Conservation (phyloP, 2,797 vertebrate species). For the Dipus sagitta region DNA sequence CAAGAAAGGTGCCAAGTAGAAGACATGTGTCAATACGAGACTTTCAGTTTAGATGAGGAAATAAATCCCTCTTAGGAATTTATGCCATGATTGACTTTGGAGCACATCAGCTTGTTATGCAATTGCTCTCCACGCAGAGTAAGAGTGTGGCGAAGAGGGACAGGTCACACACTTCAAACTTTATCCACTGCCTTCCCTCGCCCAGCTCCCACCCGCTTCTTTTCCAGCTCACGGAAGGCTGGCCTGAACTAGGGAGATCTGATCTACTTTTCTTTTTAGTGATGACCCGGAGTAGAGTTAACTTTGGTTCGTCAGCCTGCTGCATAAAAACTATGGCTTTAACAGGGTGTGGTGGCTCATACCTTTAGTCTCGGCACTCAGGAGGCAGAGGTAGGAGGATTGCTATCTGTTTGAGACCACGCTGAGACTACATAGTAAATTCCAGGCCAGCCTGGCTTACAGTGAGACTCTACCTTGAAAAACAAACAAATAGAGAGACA, state of each 20-base stretch:
- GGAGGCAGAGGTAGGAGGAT: no score
- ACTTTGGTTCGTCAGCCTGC: background rate
- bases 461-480: no score
- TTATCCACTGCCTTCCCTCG: background rate
- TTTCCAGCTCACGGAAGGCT: no score
- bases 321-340: background rate
- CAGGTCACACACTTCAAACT: background rate
- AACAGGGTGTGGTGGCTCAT: no score
- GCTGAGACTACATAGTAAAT: no score
- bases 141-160: background rate
- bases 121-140: conserved; percentile 1
- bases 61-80: conserved; percentile 71
- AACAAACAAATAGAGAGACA: no score
- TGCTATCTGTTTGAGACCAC: no score
- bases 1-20: conserved; percentile 31
- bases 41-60: conserved; percentile 52
- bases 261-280: conserved; percentile 16
- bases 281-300: background rate
- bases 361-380: no score
- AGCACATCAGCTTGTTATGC: conserved; percentile 42
- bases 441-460: no score
- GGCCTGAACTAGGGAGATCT: background rate
- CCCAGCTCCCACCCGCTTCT: background rate
- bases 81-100: conserved; percentile 66
- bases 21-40: conserved; percentile 36